Evolutionary conservation across 2,113 vertebrate genomes (phyloP), one percentile per base, ranked within the genome.

Genomic region (Hypanus sabinus): DNA sequence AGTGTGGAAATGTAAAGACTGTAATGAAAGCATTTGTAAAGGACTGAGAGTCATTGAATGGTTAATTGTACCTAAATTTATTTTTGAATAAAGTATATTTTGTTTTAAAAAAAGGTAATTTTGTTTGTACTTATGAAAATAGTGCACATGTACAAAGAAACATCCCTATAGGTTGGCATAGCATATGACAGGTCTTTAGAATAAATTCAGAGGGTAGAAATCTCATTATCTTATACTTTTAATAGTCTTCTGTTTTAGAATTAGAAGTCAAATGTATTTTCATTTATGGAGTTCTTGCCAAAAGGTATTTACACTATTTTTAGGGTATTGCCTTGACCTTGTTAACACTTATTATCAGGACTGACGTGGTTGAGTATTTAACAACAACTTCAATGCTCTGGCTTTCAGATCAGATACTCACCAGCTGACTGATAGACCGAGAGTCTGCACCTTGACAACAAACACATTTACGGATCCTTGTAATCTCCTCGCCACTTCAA

Each of bases 321-420:
- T 65, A 7, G 85, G 85, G 65, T 60, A 90, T 90, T 33, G 27
- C 60, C n/a, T 90, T 90, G 85, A 90, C 85, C 85, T 65, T 90
- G 60, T 33, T 90, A 60, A 90, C 57, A 90, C 60, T 90, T 65
- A 6, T 16, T 18, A 60, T 90, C 60, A 90, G 65, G 85, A 90
- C 65, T 65, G 85, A 33, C 65, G 33, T 30, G 30, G 57, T 68
- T 18, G 60, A 90, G 60, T 90, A 62, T 14, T 60, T 90, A 90
- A 90, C 33, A 90, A 90, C 85, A 90, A 90, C 85, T 65, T 7
- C 60, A 5, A 62, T 90, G 60, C 30, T 90, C 57, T n/a, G 7
- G 27, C 85, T 30, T 90, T 90, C 83, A 88, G 30, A 62, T 88
- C 57, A n/a, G 5, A 14, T 24, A 62, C 83, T 88, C 85, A 68